Percentiles rank a stretch among this genome's conserved stretches.
Conservation (phyloP, 2,888 invertebrate species). For the Xestobium rufovillosum region DNA sequence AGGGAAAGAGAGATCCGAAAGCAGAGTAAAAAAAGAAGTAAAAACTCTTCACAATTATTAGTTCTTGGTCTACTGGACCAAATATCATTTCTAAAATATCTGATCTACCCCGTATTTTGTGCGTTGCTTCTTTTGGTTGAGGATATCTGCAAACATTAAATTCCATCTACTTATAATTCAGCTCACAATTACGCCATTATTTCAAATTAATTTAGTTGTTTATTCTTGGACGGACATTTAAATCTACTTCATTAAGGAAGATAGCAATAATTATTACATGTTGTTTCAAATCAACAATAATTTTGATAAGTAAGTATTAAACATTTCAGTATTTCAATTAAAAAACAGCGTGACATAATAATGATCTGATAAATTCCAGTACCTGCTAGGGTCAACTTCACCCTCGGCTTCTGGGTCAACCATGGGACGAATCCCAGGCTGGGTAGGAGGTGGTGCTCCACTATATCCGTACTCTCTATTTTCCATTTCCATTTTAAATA, state of each 20-base stretch:
- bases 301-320: no score
- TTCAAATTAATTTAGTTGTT: no score
- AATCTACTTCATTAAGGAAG: no score
- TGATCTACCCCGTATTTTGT: constrained; percentile 81
- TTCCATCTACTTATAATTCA: no score
- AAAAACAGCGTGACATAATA: no score
- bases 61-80: constrained; percentile 79
- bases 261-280: no score
- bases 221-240: no score
- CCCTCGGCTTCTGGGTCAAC: constrained; percentile 78
- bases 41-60: constrained; percentile 92
- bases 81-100: constrained; percentile 78
- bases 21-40: constrained; percentile 99
- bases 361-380: no score
- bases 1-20: constrained; percentile 94
- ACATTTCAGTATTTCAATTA: no score
- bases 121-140: constrained; percentile 79
- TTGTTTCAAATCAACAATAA: no score
- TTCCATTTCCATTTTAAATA: constrained; percentile 27
- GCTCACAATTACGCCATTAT: no score
- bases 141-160: constrained; percentile 55
- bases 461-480: constrained; percentile 31
- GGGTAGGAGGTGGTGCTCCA: constrained; percentile 22
- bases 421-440: constrained; percentile 54
- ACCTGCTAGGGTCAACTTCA: constrained; percentile 77